Evolutionary conservation across 2,797 vertebrate species (phyloP), one percentile per base, ranked within the genome.

Genomic region (Platalea minor): DNA sequence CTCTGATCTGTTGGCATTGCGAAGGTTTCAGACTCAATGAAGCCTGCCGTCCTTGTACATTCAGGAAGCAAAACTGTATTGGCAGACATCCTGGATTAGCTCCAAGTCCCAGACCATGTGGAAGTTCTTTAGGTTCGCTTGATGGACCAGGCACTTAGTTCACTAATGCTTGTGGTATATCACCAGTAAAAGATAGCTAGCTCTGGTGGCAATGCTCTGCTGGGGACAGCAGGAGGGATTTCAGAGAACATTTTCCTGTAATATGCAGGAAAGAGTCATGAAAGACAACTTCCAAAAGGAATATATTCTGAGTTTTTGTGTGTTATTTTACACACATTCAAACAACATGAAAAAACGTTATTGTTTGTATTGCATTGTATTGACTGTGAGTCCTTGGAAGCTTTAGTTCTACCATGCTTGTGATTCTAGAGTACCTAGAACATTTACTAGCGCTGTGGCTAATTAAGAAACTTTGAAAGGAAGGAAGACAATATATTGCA

Each of bases 331-430:
- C 20, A 61, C 9, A 35, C 8, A 33, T 59, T 61, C 12, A 74
- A 54, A 9, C 21, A 59, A 24, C 3, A 23, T 16, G 21, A 51
- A 59, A 63, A 73, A 19, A 8, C 0, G 0, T 24, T 45, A 29
- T 41, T 54, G 46, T 35, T 35, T 35, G 35, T 35, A 35, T 35
- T 35, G 35, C 35, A 35, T 35, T 35, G 35, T 35, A 35, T 35
- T 35, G 35, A 35, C 35, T 35, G 35, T 35, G 35, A 45, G 75
- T 75, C 29, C 51, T 84, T 56, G 11, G 13, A 87, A 84, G 56
- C 35, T 20, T 63, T 5, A 60, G 12, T 51, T 87, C 39, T 79
- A 83, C 31, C 61, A 33, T 19, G 29, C 21, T 29, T 33, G 13
- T 79, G 51, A 65, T 75, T 87, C 60, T 50, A 45, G 35, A 68